These are phyloP conservation scores for Agrilus biguttatus DNA, from an alignment of 2,888 invertebrate genomes.

Conservation along the genomic window DNA sequence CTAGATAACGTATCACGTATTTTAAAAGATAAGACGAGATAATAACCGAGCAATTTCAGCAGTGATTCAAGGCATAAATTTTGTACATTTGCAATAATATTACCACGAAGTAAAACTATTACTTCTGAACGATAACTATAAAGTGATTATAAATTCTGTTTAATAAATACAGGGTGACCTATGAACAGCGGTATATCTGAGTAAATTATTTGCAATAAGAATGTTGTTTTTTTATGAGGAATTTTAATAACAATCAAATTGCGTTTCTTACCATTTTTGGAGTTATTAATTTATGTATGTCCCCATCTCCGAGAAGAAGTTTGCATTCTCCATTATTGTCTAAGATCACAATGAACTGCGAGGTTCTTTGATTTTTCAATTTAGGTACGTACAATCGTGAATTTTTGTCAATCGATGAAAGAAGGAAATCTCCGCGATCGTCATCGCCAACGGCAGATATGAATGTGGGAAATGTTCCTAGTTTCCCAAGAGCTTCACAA, in stretches of 20 bases:
- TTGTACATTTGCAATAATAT: too few relatives aligned
- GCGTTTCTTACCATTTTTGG: slow-evolving; percentile 40
- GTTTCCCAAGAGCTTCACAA: slow-evolving; percentile 67
- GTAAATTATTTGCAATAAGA: too few relatives aligned
- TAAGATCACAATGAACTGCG: slow-evolving; percentile 64
- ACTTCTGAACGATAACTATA: too few relatives aligned
- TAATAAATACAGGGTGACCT: too few relatives aligned
- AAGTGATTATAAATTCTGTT: too few relatives aligned
- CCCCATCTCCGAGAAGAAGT: slow-evolving; percentile 75
- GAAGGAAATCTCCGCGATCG: slow-evolving; percentile 31
- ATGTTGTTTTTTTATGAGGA: too few relatives aligned
- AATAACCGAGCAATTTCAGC: too few relatives aligned
- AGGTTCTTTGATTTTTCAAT: slow-evolving; percentile 37
- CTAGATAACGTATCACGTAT: neutral
- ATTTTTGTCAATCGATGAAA: slow-evolving; percentile 24
- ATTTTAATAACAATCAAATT: too few relatives aligned
- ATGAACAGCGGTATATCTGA: too few relatives aligned
- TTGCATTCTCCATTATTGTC: slow-evolving; percentile 63
- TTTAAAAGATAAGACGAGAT: too few relatives aligned
- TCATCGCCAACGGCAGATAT: slow-evolving; percentile 71
- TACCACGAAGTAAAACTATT: too few relatives aligned
- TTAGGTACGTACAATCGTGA: slow-evolving; percentile 22
- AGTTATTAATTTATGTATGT: slow-evolving; percentile 55
- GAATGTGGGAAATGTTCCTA: slow-evolving; percentile 50
- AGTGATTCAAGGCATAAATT: too few relatives aligned